Evolutionary conservation across 2,797 vertebrate genomes (phyloP).

Genomic region (Vireo griseus): DNA sequence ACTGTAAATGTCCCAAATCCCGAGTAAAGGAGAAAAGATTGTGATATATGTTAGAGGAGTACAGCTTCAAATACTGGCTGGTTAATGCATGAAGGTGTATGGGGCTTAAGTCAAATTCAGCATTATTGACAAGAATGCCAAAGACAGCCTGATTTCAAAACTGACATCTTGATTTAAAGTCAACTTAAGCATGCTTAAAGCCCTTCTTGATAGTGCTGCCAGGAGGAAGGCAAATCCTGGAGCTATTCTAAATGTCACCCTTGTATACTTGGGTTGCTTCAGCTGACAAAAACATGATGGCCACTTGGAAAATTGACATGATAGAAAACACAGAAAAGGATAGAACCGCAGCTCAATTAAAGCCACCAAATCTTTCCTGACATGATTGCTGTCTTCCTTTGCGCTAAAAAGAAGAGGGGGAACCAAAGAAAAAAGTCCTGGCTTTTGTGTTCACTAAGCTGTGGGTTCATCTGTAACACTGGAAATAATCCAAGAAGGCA

Average conservation of each 20-base stretch:
- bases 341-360: conserved; percentile 20
- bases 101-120: conserved; percentile 2
- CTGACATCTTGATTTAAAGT: conserved; percentile 64
- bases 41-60: background rate
- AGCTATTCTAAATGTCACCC: conserved; percentile 64
- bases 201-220: conserved; percentile 43
- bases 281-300: conserved; percentile 63
- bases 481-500: conserved; percentile 15
- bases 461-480: background rate
- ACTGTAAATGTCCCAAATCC: background rate
- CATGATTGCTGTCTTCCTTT: background rate
- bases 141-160: conserved; percentile 45
- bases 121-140: conserved; percentile 12
- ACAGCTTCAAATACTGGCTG: background rate
- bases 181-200: conserved; percentile 46
- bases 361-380: conserved; percentile 26
- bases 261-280: conserved; percentile 40
- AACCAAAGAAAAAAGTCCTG: background rate
- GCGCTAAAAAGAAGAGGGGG: background rate
- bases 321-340: conserved; percentile 58
- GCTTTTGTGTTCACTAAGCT: background rate
- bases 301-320: conserved; percentile 61
- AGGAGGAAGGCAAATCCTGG: conserved; percentile 45
- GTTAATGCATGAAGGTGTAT: conserved; percentile 18
- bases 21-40: background rate